Evolutionary conservation across 2,888 invertebrate species (phyloP).

Genomic region (Oasisia sp.): DNA sequence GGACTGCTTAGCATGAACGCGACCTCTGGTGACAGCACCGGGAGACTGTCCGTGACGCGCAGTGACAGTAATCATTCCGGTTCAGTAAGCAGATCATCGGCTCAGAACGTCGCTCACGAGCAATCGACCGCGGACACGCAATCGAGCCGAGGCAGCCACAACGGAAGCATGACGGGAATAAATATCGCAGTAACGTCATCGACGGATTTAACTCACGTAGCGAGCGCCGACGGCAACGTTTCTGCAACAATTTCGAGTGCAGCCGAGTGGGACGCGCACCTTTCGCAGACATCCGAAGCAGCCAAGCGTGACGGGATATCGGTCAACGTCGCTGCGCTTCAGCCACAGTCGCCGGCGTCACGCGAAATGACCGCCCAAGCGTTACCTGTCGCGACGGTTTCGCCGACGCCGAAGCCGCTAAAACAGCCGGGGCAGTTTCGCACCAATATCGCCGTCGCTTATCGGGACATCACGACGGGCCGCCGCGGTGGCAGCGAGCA

Average conservation of each 20-base stretch:
- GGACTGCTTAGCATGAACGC: not conserved
- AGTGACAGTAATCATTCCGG: not conserved
- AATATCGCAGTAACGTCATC: not conserved
- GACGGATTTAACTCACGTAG: not conserved
- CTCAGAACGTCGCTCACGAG: not conserved
- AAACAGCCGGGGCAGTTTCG: not conserved
- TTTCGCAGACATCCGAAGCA: not conserved
- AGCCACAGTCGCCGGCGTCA: not conserved
- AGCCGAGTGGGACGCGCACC: not conserved
- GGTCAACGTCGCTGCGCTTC: not conserved
- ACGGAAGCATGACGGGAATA: not conserved
- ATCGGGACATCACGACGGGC: not conserved
- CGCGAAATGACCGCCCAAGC: not conserved
- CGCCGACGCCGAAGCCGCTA: not conserved
- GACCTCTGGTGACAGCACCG: not conserved
- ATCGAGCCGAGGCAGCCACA: not conserved
- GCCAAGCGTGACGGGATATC: not conserved
- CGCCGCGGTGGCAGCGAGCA: not conserved
- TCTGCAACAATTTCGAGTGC: not conserved
- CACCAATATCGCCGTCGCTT: not conserved
- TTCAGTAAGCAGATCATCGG: constrained; percentile 8
- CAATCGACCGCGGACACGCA: not conserved
- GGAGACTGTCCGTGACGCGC: not conserved
- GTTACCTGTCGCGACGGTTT: not conserved
- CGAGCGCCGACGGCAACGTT: not conserved